These are phyloP conservation scores for Dascyllus trimaculatus DNA, from an alignment of 2,113 vertebrate species.

Conservation along the genomic window DNA sequence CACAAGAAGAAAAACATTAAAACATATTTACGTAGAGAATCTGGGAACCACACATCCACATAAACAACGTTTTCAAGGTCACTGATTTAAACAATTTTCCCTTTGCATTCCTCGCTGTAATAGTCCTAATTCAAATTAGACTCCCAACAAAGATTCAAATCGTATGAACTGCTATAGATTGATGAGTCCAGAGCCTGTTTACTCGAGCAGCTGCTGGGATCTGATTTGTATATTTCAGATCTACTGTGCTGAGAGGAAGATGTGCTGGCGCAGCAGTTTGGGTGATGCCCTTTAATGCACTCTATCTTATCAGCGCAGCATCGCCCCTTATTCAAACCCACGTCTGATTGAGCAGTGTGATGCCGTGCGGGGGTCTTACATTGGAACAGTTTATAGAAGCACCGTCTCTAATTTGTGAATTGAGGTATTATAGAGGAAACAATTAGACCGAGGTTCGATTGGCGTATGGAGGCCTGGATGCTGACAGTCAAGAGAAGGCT, in stretches of 20 bases:
- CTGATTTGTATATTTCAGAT: conserved; percentile 68
- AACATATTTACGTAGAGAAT: not conserved
- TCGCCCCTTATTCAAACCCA: conserved; percentile 65
- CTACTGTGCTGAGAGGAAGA: conserved; percentile 46
- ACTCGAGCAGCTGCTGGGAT: conserved; percentile 51
- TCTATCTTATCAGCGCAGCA: conserved; percentile 73
- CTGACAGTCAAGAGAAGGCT: conserved; percentile 83
- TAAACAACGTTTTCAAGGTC: conserved; percentile 14
- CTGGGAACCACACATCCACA: not conserved
- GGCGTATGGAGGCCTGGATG: conserved; percentile 67
- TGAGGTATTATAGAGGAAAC: conserved; percentile 79
- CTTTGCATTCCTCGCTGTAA: conserved; percentile 13
- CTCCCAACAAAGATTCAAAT: conserved; percentile 28
- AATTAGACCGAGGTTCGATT: conserved; percentile 80
- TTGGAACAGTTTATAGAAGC: conserved; percentile 67
- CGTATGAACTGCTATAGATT: conserved; percentile 25
- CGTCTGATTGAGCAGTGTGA: conserved; percentile 63
- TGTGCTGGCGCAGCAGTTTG: conserved; percentile 70
- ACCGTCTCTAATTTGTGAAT: conserved; percentile 76
- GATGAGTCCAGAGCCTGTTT: conserved; percentile 39
- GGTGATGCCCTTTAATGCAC: conserved; percentile 77
- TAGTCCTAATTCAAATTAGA: conserved; percentile 26
- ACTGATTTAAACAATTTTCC: conserved; percentile 3
- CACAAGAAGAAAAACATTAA: not conserved
- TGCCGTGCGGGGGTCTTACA: conserved; percentile 69